phyloP scores from a whole-genome alignment of 2,797 vertebrate genomes.

The Periparus ater region DNA sequence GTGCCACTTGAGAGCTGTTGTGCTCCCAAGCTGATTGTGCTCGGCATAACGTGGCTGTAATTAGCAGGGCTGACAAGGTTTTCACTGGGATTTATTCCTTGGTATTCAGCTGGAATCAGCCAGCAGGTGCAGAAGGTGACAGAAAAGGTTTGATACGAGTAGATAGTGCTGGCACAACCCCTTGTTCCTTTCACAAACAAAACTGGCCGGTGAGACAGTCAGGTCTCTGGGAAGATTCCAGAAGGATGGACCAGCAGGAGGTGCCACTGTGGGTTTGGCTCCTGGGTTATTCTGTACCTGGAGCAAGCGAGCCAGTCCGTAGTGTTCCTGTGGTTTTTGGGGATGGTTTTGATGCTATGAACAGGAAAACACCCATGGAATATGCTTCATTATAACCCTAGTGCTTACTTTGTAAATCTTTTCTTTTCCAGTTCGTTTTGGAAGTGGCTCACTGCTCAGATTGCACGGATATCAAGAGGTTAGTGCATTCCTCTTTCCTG shows the following conservation, averaged over 20 bases:
- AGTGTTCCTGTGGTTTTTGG: neutral
- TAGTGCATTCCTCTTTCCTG: slow-evolving; percentile 18
- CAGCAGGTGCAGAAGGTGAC: neutral
- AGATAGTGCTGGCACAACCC: neutral
- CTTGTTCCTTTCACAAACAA: neutral
- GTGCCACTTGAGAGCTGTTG: neutral
- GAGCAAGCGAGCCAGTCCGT: rapidly evolving
- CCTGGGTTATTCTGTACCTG: rapidly evolving
- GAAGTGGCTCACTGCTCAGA: slow-evolving; percentile 74
- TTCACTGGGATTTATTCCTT: neutral
- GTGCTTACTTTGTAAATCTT: neutral
- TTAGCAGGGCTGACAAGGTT: neutral
- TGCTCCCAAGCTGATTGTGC: neutral
- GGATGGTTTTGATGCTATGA: neutral
- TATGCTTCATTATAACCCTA: neutral
- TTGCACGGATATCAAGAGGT: slow-evolving; percentile 76
- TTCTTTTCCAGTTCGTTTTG: slow-evolving; percentile 75
- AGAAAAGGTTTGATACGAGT: rapidly evolving
- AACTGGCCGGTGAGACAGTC: neutral
- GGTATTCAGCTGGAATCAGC: neutral
- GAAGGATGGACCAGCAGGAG: neutral
- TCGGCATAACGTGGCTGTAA: neutral
- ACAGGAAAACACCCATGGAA: neutral
- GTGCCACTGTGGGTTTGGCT: neutral
- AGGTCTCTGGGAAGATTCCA: neutral